These are phyloP conservation scores for Dreissena rostriformis DNA, from an alignment of 1,140 invertebrate species.

Conservation along the genomic window DNA sequence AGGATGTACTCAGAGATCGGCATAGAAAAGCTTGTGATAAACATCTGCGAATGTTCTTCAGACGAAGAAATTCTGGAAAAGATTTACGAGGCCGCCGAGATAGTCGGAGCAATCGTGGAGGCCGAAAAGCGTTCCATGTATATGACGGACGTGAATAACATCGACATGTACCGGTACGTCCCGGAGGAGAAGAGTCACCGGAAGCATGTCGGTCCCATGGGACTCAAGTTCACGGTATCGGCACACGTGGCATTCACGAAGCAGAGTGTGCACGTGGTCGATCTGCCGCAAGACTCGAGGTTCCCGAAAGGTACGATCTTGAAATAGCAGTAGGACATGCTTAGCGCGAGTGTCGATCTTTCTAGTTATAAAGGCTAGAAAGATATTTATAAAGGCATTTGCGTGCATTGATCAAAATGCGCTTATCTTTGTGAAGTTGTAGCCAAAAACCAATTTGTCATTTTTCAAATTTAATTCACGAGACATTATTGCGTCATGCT, in stretches of 20 bases:
- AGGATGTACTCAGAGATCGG: slow-evolving; percentile 20
- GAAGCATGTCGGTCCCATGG: slow-evolving; percentile 61
- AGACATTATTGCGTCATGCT: no score
- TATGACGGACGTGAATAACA: slow-evolving; percentile 49
- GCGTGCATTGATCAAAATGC: no score
- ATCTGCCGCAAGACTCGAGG: slow-evolving; percentile 58
- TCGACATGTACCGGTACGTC: slow-evolving; percentile 38
- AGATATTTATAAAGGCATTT: no score
- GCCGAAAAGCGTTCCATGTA: slow-evolving; percentile 54
- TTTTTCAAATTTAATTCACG: no score
- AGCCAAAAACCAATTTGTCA: no score
- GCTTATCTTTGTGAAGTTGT: no score
- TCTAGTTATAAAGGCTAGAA: no score
- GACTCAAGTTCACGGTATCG: slow-evolving; percentile 63
- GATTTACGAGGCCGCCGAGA: slow-evolving; percentile 45
- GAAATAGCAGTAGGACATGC: no score
- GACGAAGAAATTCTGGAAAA: slow-evolving; percentile 36
- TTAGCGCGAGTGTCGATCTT: no score
- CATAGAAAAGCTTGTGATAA: slow-evolving; percentile 41
- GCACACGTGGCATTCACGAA: slow-evolving; percentile 63
- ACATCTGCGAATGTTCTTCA: slow-evolving; percentile 35
- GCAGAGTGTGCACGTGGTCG: slow-evolving; percentile 53
- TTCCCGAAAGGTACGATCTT: slow-evolving; percentile 32
- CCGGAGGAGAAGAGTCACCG: slow-evolving; percentile 17
- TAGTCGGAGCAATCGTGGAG: slow-evolving; percentile 50